Conservation (phyloP, 2,797 vertebrate species). For the Lepidocolaptes lacrymiger region DNA sequence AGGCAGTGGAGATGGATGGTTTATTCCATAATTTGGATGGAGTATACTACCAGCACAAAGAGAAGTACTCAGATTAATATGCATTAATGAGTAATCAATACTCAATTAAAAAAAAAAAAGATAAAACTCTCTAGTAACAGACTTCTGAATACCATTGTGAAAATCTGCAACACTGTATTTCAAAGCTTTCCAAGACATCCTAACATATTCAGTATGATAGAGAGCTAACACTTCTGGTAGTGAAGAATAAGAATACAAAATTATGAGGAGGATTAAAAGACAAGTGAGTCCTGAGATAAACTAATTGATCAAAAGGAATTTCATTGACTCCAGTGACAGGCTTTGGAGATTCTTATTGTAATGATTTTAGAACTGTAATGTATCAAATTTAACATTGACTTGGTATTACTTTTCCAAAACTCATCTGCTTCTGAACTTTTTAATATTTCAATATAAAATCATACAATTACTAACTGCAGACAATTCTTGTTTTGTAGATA, state of each 20-base stretch:
- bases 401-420: background rate
- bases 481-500: background rate
- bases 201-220: background rate
- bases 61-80: slow-evolving; percentile 44
- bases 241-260: background rate
- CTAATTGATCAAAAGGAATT: background rate
- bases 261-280: background rate
- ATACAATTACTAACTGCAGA: background rate
- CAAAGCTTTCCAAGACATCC: background rate
- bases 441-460: background rate
- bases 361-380: background rate
- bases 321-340: background rate
- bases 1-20: background rate
- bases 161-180: background rate
- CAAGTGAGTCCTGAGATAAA: background rate
- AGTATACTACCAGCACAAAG: slow-evolving; percentile 10
- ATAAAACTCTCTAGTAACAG: background rate
- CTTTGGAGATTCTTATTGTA: background rate
- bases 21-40: background rate
- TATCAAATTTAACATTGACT: background rate
- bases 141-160: background rate
- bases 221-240: background rate
- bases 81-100: slow-evolving; percentile 40
- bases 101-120: background rate
- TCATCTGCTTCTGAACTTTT: background rate